phyloP scores from a whole-genome alignment of 1,140 invertebrate species.

The Aricia agestis region DNA sequence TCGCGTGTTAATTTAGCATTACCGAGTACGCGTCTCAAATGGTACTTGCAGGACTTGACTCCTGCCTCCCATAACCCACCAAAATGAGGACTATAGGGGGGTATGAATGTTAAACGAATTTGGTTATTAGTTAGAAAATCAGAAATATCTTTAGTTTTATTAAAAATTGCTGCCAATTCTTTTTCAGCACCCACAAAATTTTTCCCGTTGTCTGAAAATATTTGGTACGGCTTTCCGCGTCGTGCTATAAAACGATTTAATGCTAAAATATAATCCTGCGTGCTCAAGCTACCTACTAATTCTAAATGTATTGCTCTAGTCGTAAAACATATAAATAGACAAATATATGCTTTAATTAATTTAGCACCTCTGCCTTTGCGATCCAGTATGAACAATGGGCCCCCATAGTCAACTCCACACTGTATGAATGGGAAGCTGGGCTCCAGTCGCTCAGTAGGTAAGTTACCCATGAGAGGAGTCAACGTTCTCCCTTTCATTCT shows the following conservation, averaged over 20 bases:
- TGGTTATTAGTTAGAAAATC: slow-evolving; percentile 21
- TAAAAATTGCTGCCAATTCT: slow-evolving; percentile 23
- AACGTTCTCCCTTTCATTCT: not conserved
- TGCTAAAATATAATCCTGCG: slow-evolving; percentile 13
- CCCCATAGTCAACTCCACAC: slow-evolving; percentile 44
- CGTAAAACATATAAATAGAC: slow-evolving; percentile 36
- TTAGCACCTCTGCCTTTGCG: slow-evolving; percentile 30
- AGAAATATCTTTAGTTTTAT: slow-evolving; percentile 14
- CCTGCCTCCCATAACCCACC: slow-evolving; percentile 17
- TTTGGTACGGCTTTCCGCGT: slow-evolving; percentile 17
- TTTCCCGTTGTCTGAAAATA: slow-evolving; percentile 30
- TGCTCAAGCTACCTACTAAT: slow-evolving; percentile 17
- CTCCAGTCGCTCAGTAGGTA: not conserved
- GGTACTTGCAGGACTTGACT: slow-evolving; percentile 10
- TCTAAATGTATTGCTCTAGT: slow-evolving; percentile 20
- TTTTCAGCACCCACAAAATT: slow-evolving; percentile 30
- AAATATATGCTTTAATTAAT: slow-evolving; percentile 21
- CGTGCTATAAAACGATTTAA: slow-evolving; percentile 21
- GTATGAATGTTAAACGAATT: slow-evolving; percentile 12
- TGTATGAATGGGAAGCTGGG: slow-evolving; percentile 11
- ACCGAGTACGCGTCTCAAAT: not conserved
- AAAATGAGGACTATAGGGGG: slow-evolving; percentile 14
- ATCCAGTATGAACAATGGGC: slow-evolving; percentile 40
- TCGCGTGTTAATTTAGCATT: slow-evolving; percentile 7
- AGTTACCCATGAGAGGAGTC: not conserved